Evolutionary conservation across 2,797 vertebrate species (phyloP).

Genomic region (Pseudotriccus pelzelni): DNA sequence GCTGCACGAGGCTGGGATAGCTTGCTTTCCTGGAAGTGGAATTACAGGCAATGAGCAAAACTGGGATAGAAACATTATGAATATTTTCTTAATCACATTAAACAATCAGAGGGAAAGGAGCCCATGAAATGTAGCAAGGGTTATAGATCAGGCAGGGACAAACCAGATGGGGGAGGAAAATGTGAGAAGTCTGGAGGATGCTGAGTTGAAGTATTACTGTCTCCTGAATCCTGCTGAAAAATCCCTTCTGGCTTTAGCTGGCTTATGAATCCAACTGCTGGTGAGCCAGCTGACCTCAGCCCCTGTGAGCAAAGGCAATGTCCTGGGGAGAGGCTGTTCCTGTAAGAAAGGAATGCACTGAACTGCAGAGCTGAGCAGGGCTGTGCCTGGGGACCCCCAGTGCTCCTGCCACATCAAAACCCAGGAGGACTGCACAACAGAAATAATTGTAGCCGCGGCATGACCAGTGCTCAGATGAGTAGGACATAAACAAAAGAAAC

Average conservation of each 20-base stretch:
- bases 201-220: background rate
- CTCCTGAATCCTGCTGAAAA: background rate
- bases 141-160: background rate
- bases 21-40: background rate
- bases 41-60: background rate
- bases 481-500: background rate
- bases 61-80: background rate
- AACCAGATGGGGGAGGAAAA: background rate
- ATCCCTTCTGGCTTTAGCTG: background rate
- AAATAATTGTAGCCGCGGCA: background rate
- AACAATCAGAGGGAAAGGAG: background rate
- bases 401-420: background rate
- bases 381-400: accelerated
- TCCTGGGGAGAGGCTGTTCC: background rate
- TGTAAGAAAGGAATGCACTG: background rate
- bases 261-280: background rate
- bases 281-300: background rate
- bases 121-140: background rate
- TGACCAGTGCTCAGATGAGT: background rate
- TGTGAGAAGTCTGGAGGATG: background rate
- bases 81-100: background rate
- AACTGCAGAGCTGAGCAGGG: background rate
- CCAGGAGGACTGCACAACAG: accelerated
- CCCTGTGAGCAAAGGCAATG: background rate
- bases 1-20: background rate